Base-by-base conservation (phyloP, 2,797 vertebrate species). In the Acrossocheilus wenchowensis region DNA sequence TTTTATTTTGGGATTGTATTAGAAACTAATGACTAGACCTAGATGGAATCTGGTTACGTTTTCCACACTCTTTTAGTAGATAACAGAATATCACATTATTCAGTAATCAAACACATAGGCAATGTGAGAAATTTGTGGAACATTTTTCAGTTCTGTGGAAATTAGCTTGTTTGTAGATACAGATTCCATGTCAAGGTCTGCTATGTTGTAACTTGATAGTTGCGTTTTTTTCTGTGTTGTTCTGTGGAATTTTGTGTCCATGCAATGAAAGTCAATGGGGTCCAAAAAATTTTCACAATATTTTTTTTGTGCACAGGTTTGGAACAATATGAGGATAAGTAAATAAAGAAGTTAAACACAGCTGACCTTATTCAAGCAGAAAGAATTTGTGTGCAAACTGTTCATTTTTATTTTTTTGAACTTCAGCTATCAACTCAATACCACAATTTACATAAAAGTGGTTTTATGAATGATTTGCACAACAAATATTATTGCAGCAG, bases 1-100 rank as follows among this genome's bases (percentile, higher is more conserved):
- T 60, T 57, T 48, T 26, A 62, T 64, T 85, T 77, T 69, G 21
- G 74, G 30, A 60, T 64, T 41, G 12, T 45, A 62, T 72, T 17
- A 62, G 26, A 66, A 54, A 43, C 64, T 57, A 43, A 71, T 82
- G 5, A 21, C 66, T 15, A 80, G 19, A 19, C 39, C 52, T 64
- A 60, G 36, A 69, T 7, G 15, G 15, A 72, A 57, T 72, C 36
- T 43, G 36, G 50, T 19, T 19, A n/a, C 1, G 3, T 72, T 72
- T 57, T 4, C 10, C 43, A 34, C 43, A 17, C 26, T 30, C 62
- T 66, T 66, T 34, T 30, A n/a, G 36, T 79, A 43, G 54, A 54
- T 43, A 69, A 68, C 30, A 21, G 10, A 23, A 21, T 6, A 80
- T 30, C 1, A 2, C 48, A 30, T 21, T 66, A 48, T 21, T 68